Conservation (phyloP, 2,113 vertebrate species). For the Manacus vitellinus region DNA sequence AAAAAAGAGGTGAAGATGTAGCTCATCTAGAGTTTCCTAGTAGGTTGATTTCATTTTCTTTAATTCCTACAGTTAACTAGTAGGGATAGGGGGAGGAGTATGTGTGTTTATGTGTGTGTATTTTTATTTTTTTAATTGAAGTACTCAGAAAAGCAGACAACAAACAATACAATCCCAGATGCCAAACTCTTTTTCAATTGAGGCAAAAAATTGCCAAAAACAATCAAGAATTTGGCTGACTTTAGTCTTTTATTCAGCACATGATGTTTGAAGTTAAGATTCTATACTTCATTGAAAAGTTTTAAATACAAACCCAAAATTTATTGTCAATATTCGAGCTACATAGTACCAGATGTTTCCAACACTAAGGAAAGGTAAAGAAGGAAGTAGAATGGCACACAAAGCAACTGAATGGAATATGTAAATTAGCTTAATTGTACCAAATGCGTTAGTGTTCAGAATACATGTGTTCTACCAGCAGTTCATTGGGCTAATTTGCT, state of each 20-base stretch:
- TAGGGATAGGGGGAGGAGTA: background rate
- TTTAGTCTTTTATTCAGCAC: background rate
- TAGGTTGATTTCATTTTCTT: background rate
- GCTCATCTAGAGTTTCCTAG: background rate
- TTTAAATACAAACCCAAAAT: background rate
- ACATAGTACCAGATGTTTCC: background rate
- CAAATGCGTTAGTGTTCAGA: background rate
- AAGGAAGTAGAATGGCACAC: background rate
- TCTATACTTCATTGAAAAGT: background rate
- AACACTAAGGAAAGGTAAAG: background rate
- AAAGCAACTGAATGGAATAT: background rate
- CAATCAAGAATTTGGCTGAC: background rate
- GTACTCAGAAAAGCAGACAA: background rate
- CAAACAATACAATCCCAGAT: background rate
- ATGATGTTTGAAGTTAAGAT: background rate
- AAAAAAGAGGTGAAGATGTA: background rate
- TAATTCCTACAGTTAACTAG: background rate
- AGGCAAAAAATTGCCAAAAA: background rate
- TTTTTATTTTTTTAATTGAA: background rate
- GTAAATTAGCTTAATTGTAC: background rate
- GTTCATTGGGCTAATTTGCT: background rate
- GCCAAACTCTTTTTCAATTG: background rate
- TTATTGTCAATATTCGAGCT: background rate
- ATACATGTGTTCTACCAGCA: background rate
- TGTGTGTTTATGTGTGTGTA: too few relatives aligned